Conservation (phyloP, 1,140 invertebrate species). For the Adelges cooleyi region DNA sequence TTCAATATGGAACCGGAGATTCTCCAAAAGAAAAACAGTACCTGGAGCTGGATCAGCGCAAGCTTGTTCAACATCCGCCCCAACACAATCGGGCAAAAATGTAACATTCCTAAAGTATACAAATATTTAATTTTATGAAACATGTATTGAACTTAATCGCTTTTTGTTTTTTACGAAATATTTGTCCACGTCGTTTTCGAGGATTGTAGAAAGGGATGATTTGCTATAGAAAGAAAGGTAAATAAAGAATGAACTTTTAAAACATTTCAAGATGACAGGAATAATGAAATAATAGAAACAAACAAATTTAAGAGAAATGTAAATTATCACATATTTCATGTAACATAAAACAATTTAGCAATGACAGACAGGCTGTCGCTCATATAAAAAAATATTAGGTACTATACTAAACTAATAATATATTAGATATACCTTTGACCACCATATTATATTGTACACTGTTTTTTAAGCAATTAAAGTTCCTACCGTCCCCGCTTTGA, state of each 20-base stretch:
- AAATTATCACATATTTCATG: too few species aligned
- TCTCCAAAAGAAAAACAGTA: slow-evolving; percentile 88
- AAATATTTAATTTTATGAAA: not conserved
- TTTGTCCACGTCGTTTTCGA: not conserved
- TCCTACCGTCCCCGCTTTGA: too few species aligned
- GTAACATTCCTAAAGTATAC: slow-evolving; percentile 52
- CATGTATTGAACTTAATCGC: not conserved
- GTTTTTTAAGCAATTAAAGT: too few species aligned
- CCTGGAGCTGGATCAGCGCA: slow-evolving; percentile 80
- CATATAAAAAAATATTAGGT: too few species aligned
- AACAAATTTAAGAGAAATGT: too few species aligned
- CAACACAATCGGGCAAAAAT: slow-evolving; percentile 91
- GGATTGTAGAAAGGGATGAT: not conserved
- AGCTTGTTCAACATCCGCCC: slow-evolving; percentile 74
- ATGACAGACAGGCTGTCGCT: too few species aligned
- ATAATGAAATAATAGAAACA: too few species aligned
- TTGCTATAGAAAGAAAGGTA: slow-evolving; percentile 12
- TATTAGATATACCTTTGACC: too few species aligned
- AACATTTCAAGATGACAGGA: too few species aligned
- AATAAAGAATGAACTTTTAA: not conserved
- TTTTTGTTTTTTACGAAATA: not conserved
- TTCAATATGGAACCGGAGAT: slow-evolving; percentile 91
- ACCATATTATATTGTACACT: too few species aligned
- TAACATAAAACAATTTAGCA: too few species aligned
- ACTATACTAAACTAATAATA: too few species aligned